Evolutionary conservation across 2,797 vertebrate genomes (phyloP), one percentile per base, ranked within the genome.

Genomic region (Pogonophryne albipinna): DNA sequence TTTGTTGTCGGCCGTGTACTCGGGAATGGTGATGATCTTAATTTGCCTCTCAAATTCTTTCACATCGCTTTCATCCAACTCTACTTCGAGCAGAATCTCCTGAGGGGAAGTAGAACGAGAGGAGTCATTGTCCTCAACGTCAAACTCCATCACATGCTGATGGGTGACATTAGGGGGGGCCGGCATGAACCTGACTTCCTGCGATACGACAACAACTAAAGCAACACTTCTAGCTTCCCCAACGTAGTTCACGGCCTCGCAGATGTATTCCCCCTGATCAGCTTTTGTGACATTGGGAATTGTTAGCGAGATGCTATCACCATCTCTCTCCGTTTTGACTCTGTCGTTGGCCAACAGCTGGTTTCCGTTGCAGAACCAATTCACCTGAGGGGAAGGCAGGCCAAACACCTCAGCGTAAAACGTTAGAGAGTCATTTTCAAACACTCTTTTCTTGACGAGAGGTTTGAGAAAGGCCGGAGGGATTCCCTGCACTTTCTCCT

Each of bases 61-160:
- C 51, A 99, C 97, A 67, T 99, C 96, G 77, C 95, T 96, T 91
- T 99, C 99, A 95, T 99, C 98, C 76, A 99, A 73, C 83, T 99
- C 99, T 53, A 99, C 97, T 91, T 99, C 99, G 11, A 99, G 91
- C 45, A 99, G 92, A 80, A 99, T 99, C 93, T 99, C 99, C 81
- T 99, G 99, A 66, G 99, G 98, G 23, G 99, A 99, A 44, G 98
- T 96, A 55, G 99, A 97, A 70, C 98, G 96, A 14, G 98, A 99
- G 4, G 95, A 95, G 31, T 96, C 94, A 13, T 92, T 89, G 69
- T 96, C 94, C 77, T 98, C 97, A 73, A 99, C 85, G 74, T 99
- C 97, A 84, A 99, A 99, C 77, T 99, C 96, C 95, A 99, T 99
- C 73, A 99, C 93, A 52, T 99, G 99, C 77, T 99, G 98, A 88